Evolutionary conservation across 2,888 invertebrate species (phyloP), one percentile per base, ranked within the genome.

Genomic region (Chromoteleia sp.): DNA sequence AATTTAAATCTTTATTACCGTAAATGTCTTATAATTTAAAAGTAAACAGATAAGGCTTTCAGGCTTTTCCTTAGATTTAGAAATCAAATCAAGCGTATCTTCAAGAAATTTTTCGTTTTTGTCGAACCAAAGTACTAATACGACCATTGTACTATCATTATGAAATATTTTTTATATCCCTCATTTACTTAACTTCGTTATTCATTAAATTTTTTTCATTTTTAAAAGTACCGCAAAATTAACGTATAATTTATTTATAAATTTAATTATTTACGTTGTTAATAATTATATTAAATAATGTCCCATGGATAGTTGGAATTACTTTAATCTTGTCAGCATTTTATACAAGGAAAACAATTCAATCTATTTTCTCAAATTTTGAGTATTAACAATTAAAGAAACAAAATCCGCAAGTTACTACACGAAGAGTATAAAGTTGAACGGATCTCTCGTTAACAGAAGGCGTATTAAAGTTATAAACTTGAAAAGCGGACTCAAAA

Each of bases 391-490:
- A 68, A 43, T 19, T 30, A 14, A 50, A 50, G 50, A 29, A 71
- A 71, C 14, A 43, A 39, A 59, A 59, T 52, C 61, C 21, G 50
- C 52, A 43, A 43, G 52, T 30, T 41, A 33, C 52, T 61, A 41
- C 52, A 30, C 15, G 41, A 61, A 65, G 43, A 61, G 61, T 52
- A 30, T 39, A 33, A 77, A 77, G 54, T 77, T 70, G 15, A 21
- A 61, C 36, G 45, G 15, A 68, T 59, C 17, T 48, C 8, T 2
- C 29, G 30, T 41, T 3, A 71, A 77, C 77, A 63, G 71, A 77
- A 71, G 48, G 52, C 63, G 58, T 56, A 70, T 77, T 70, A 71
- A 71, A 70, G 29, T 71, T 77, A 63, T 68, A 58, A 70, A 71
- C 63, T 77, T 63, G 45, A 56, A 77, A 70, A 43, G 30, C 39